Evolutionary conservation across 2,888 invertebrate genomes (phyloP).

Genomic region (Macrophya annulata): DNA sequence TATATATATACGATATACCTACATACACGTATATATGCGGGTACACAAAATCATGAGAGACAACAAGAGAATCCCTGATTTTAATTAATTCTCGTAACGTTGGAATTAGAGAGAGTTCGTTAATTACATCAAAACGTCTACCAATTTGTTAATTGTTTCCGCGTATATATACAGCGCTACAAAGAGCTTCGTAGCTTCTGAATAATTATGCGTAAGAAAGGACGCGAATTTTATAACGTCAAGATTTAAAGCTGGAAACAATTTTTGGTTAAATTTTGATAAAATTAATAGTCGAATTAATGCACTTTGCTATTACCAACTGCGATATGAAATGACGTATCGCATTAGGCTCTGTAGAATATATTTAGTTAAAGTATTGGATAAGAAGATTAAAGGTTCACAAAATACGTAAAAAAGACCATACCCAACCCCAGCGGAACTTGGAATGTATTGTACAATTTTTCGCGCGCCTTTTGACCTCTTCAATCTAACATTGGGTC

Average conservation of each 20-base stretch:
- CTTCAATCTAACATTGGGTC: neutral
- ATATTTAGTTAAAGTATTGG: neutral
- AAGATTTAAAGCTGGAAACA: neutral
- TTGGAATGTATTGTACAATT: neutral
- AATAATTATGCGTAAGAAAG: neutral
- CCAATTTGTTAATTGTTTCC: constrained; percentile 26
- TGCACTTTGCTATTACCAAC: neutral
- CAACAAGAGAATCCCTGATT: neutral
- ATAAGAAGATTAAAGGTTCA: neutral
- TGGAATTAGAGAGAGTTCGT: neutral
- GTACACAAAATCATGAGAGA: neutral
- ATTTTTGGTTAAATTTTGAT: neutral
- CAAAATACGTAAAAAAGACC: neutral
- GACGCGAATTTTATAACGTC: neutral
- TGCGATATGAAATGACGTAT: neutral
- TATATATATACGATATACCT: neutral
- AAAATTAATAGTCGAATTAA: neutral
- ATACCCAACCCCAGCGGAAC: neutral
- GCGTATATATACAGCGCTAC: neutral
- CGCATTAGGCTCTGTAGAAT: neutral
- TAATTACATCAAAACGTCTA: neutral
- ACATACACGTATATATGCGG: neutral
- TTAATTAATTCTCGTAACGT: constrained; percentile 13
- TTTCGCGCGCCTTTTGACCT: neutral
- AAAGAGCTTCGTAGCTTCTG: neutral